Base-by-base conservation (phyloP, 2,888 invertebrate genomes). In the Eretmocerus hayati region DNA sequence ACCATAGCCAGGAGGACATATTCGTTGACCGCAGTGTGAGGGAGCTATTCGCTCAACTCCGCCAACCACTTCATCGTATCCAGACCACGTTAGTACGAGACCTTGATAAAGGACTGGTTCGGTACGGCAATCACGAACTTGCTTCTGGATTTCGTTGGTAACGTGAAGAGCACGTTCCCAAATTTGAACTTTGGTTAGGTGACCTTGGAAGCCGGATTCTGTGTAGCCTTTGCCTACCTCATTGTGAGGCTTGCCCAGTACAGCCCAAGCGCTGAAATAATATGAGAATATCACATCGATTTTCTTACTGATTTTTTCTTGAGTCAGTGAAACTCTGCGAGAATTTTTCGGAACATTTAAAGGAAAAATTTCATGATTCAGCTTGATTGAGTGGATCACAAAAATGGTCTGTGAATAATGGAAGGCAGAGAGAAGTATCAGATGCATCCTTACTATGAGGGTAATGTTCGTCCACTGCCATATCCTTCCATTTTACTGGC, bases 141-240 rank as follows among this genome's bases (percentile, higher is more conserved):
- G 92, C 66, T 90, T 90, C 60, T 94, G 93, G 55, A 94, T 85
- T 72, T 93, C 93, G 52, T 87, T 87, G 4, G 91, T 90, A 16
- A 92, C 86, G 65, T 94, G 93, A 1, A 95, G 76, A 32, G 91
- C 89, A 38, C 91, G 80, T 60, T 86, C 87, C 95, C 95, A 96
- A 49, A 95, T 83, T 75, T 95, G 93, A 26, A 93, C 88, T 72
- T 94, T 90, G 8, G 92, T 93, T 33, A 96, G 75, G 61, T 91
- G 90, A 22, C 96, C 96, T 77, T 91, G 90, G 83, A 94, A 94
- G n/a, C 93, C 93, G 37, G 85, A 77, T 72, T 91, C 91, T 0
- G 88, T 85, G 63, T 90, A 90, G 0, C 84, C 82, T 61, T 86
- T 85, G n/a, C 84, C 78, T 33, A 67, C 67, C 21, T 69, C 67